Percentiles rank a stretch among this genome's conserved stretches.
These are phyloP conservation scores for Diaprepes abbreviatus DNA, from an alignment of 2,888 invertebrate genomes.

Conservation along the genomic window DNA sequence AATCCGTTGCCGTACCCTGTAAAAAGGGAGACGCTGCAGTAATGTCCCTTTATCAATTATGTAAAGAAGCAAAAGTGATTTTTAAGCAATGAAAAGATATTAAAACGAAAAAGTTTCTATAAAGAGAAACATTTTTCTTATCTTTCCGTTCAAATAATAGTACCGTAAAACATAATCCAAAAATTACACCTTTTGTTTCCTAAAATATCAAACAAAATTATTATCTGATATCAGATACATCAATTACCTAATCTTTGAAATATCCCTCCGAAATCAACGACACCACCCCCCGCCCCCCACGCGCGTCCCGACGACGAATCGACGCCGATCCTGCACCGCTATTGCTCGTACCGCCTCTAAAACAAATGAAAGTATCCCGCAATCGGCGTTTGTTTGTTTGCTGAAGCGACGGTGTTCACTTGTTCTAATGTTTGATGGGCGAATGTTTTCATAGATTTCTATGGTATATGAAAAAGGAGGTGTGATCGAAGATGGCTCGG, in stretches of 20 bases:
- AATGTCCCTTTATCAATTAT: no score
- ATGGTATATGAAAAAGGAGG: conserved; percentile 44
- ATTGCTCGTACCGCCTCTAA: conserved; percentile 43
- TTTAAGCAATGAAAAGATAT: no score
- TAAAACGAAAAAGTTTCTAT: no score
- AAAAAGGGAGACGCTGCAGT: no score
- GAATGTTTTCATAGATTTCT: conserved; percentile 47
- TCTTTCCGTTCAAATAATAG: no score
- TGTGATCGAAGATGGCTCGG: conserved; percentile 41
- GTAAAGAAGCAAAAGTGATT: no score
- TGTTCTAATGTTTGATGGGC: conserved; percentile 48
- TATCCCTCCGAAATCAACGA: conserved; percentile 6
- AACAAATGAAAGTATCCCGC: conserved; percentile 47
- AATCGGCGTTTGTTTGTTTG: conserved; percentile 39
- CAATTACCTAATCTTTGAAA: not conserved
- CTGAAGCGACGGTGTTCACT: conserved; percentile 37
- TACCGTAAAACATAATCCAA: no score
- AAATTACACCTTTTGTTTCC: no score
- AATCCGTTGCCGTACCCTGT: no score
- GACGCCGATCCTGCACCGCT: conserved; percentile 40
- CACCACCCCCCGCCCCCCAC: conserved; percentile 37
- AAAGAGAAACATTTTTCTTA: no score
- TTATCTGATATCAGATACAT: not conserved
- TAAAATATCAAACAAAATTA: not conserved
- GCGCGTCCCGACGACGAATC: conserved; percentile 48